Evolutionary conservation across 2,888 invertebrate species (phyloP).

Genomic region (Calliphora vomitoria): DNA sequence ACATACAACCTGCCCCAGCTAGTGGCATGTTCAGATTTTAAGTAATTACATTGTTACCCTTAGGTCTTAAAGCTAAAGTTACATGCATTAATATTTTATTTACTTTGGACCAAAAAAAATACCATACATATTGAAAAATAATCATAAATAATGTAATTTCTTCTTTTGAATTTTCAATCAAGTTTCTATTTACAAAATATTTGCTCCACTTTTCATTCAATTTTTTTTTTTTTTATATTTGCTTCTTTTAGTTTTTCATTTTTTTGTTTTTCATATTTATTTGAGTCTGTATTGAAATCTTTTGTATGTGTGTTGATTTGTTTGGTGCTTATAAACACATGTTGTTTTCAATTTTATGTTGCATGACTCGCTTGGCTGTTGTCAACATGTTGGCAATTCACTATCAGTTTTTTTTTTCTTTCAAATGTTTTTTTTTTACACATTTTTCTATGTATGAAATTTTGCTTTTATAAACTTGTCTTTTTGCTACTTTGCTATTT

Average conservation of each 20-base stretch:
- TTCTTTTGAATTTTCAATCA: constrained; percentile 51
- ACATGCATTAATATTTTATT: not conserved
- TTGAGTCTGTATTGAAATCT: constrained; percentile 4
- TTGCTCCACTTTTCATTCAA: constrained; percentile 57
- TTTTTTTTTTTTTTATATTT: not conserved
- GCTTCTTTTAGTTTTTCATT: not conserved
- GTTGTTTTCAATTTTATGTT: constrained; percentile 62
- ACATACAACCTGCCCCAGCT: not conserved
- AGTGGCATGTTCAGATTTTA: constrained; percentile 23
- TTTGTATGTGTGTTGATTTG: constrained; percentile 53
- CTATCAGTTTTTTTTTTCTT: constrained; percentile 39
- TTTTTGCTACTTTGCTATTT: constrained; percentile 29
- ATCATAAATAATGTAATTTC: constrained; percentile 61
- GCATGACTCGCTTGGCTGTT: constrained; percentile 58
- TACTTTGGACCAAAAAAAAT: not conserved
- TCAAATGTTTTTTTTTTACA: constrained; percentile 1
- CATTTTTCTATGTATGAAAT: constrained; percentile 29
- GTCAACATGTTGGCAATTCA: constrained; percentile 66
- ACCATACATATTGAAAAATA: not conserved
- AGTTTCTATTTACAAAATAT: constrained; percentile 54
- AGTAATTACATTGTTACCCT: constrained; percentile 52
- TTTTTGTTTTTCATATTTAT: not conserved
- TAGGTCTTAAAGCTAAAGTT: not conserved
- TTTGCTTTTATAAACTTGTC: constrained; percentile 54
- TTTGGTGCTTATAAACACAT: constrained; percentile 63